phyloP scores from a whole-genome alignment of 2,113 vertebrate species.

The Lepidiolamprologus cunningtoni region DNA sequence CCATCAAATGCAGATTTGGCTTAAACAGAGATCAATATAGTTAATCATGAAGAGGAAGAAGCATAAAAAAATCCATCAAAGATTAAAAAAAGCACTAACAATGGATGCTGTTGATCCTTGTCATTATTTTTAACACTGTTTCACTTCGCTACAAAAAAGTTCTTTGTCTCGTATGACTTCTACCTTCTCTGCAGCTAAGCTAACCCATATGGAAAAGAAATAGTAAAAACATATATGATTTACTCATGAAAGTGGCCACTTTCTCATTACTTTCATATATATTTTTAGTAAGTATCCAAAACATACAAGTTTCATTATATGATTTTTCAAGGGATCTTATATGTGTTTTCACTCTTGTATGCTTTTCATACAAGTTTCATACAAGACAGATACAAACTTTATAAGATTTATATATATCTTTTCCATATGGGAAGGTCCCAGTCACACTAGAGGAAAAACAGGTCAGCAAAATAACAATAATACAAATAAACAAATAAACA shows the following conservation, averaged over 20 bases:
- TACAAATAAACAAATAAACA: not conserved
- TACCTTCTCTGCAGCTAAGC: not conserved
- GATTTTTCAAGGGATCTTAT: no score
- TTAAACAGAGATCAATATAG: not conserved
- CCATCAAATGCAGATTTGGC: not conserved
- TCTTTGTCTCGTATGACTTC: not conserved
- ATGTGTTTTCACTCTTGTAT: no score
- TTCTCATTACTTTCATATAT: no score
- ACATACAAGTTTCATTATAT: no score
- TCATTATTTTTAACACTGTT: not conserved
- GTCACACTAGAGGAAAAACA: not conserved
- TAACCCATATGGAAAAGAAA: no score
- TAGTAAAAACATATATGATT: no score
- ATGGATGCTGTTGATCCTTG: rapidly evolving
- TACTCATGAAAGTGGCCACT: no score
- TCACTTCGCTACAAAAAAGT: not conserved
- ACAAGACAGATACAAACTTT: no score
- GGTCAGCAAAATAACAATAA: not conserved
- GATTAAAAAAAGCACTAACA: not conserved
- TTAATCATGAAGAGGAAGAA: not conserved
- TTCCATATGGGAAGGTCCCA: no score
- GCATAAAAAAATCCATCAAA: not conserved
- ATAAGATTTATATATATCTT: no score
- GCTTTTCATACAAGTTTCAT: no score
- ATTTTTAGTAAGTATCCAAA: no score